Base-by-base conservation (phyloP, 2,797 vertebrate genomes). In the Onychomys torridus region DNA sequence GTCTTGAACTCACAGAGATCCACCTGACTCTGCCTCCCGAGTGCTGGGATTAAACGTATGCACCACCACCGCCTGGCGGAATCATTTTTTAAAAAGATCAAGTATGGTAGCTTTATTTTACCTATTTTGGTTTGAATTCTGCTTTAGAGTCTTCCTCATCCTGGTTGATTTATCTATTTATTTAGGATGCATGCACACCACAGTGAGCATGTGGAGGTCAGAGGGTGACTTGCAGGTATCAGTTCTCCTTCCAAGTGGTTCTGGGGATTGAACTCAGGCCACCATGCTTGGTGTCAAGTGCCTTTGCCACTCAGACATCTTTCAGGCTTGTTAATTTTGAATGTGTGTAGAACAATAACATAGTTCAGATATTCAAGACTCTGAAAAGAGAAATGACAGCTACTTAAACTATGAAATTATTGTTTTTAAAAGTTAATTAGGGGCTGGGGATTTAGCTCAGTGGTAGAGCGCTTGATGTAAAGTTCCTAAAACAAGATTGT, bases 401-500 rank as follows among this genome's bases (percentile, higher is more conserved):
- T 27, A 37, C 34, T 79, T 81, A 81, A 83, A 63, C 25, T 83
- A 46, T 46, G 17, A 65, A 61, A 84, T 16, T 34, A 46, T 84
- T 84, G 11, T 43, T 63, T 84, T 65, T 84, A 21, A 46, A 84
- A 46, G 17, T 65, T 46, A 34, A 65, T n/a, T n/a, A n/a, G n/a
- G n/a, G n/a, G n/a, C n/a, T n/a, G n/a, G n/a, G n/a, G n/a, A n/a
- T n/a, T n/a, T n/a, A n/a, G n/a, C n/a, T n/a, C n/a, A n/a, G n/a
- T n/a, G n/a, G n/a, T n/a, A n/a, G n/a, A n/a, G n/a, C n/a, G n/a
- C n/a, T n/a, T n/a, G 69, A 40, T 95, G 6, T 92, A 32, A 94
- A 46, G n/a, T 79, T 94, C 77, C 37, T 49, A 96, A 96, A 96
- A 21, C 55, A 82, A 81, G 37, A n/a, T 82, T 57, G 8, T 91